Base-by-base conservation (phyloP, 2,113 vertebrate genomes). In the Numenius arquata region DNA sequence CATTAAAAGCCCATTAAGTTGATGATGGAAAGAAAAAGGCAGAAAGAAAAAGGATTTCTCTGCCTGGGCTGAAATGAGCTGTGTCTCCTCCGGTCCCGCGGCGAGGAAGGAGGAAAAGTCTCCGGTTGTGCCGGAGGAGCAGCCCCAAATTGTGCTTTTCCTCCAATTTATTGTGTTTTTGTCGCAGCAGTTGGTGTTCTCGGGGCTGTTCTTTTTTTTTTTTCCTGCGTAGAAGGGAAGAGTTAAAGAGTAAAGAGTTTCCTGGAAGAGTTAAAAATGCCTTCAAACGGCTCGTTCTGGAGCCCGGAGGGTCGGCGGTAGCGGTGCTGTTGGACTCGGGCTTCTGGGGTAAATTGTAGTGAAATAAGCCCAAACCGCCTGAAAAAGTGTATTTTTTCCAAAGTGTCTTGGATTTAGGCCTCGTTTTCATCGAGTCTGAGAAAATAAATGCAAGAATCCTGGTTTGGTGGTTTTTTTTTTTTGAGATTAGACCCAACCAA, bases 21-120 rank as follows among this genome's bases (percentile, higher is more conserved):
- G 61, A 30, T 23, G 63, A 41, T 1, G 26, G 62, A 36, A 48
- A 36, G 68, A 22, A 21, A 58, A 73, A 79, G 7, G 6, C 17
- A 6, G 38, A 41, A 48, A 48, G 27, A 30, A 48, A 48, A 12
- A 22, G 45, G 16, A 30, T 15, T n/a, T 61, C 52, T 66, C 1
- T 5, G 18, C 36, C 48, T 0, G 7, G 73, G n/a, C 27, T 43
- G 53, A 27, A 52, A 36, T 3, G 70, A 47, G n/a, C 58, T 23
- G 48, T 19, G 15, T 55, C 53, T 68, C 45, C 61, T 30, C 41
- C 2, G 1, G 9, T 18, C 41, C 47, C 1, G 4, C 1, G 3
- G 58, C 8, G 18, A 30, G 65, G 53, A 29, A 32, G 25, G 55
- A 26, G 75, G 62, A 48, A 38, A n/a, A 58, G 61, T 18, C 62